Base-by-base conservation (phyloP, 2,113 vertebrate genomes). In the Dicrurus megarhynchus region DNA sequence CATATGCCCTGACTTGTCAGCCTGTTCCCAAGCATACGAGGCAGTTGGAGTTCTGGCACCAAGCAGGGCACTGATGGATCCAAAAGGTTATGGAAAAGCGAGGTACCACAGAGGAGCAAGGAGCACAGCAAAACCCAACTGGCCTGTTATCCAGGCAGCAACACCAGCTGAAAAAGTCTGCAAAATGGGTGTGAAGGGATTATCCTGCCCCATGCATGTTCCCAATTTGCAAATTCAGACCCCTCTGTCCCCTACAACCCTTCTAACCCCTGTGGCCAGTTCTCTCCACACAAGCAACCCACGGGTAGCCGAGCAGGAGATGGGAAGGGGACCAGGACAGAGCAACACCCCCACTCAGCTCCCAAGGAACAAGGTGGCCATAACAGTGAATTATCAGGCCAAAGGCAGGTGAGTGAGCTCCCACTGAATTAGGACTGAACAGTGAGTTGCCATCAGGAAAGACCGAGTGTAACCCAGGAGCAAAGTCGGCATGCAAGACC, bases 281-380 rank as follows among this genome's bases (percentile, higher is more conserved):
- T 61, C 23, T 42, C 9, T 52, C 16, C n/a, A 20, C 22, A 3
- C 15, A 22, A 24, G 39, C 9, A 61, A 24, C 33, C 4, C 9
- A 30, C 0, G 18, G 33, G 27, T 28, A 89, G n/a, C 37, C 0
- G 0, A 67, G 30, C 7, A 41, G 59, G 16, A 67, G 24, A 71
- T 4, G 22, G 50, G 23, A 78, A 89, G 8, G 42, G 28, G 41
- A 61, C 12, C 22, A 37, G 47, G 22, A 37, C 6, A 79, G 42
- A 63, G 19, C 0, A 1, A 37, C 1, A 13, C 28, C 15, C 3
- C 2, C 0, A 2, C 15, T 57, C 5, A 2, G 39, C 42, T 67
- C 50, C 12, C 39, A 16, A 32, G 16, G 24, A 32, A 35, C 17
- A n/a, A 37, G 17, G 60, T 32, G 27, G 35, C 39, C 4, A 7